phyloP scores from a whole-genome alignment of 2,113 vertebrate genomes.

The Caracal caracal region DNA sequence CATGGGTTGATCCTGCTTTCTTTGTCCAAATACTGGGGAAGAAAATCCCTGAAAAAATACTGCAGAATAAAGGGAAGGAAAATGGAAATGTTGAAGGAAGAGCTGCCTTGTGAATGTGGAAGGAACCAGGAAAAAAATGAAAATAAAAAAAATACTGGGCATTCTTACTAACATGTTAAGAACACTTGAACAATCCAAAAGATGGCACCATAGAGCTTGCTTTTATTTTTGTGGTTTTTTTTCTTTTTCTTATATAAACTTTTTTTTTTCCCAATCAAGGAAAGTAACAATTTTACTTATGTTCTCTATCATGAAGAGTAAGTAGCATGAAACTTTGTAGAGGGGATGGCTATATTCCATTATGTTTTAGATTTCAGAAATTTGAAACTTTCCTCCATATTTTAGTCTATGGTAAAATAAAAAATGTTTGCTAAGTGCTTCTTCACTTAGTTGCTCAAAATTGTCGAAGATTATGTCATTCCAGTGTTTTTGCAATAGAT shows the following conservation, averaged over 20 bases:
- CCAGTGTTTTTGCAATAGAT: conserved; percentile 6
- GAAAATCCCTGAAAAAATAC: not conserved
- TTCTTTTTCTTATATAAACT: not conserved
- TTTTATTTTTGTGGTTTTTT: no score
- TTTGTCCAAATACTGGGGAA: not conserved
- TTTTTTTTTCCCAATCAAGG: not conserved
- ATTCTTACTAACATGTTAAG: not conserved
- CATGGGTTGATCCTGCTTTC: not conserved
- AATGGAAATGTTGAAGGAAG: not conserved
- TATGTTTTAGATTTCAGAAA: conserved; percentile 22
- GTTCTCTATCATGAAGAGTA: not conserved
- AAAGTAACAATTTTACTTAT: not conserved
- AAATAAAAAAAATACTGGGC: not conserved
- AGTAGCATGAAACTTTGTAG: not conserved
- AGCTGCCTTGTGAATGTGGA: not conserved
- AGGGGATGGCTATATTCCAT: not conserved
- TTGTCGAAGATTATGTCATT: not conserved
- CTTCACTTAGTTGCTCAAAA: not conserved
- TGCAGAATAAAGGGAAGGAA: not conserved
- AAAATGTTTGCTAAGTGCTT: not conserved
- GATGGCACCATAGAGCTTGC: conserved; percentile 77
- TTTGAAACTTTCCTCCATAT: not conserved
- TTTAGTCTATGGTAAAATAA: conserved; percentile 44
- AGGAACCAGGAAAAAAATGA: not conserved
- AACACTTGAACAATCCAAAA: conserved; percentile 64